A percentile compares a stretch with the other conserved stretches of the same genome.
Evolutionary conservation across 2,113 vertebrate genomes (phyloP).

Genomic region (Microtus pennsylvanicus): DNA sequence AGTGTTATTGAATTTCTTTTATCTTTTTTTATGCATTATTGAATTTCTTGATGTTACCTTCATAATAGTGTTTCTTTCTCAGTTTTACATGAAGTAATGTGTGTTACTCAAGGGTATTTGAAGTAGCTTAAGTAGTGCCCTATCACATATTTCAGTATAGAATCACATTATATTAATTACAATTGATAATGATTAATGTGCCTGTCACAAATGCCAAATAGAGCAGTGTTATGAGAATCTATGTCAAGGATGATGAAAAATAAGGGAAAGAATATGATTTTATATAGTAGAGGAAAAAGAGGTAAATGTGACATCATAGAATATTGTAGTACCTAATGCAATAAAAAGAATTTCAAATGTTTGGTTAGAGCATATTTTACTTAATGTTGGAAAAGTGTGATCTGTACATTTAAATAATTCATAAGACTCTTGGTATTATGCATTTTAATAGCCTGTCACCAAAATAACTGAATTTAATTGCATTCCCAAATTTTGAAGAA

Average conservation of each 20-base stretch:
- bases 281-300: not conserved
- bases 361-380: not conserved
- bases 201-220: conserved; percentile 1
- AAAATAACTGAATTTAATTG: not conserved
- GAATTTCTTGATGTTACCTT: not conserved
- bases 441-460: not conserved
- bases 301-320: not conserved
- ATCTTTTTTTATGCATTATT: not conserved
- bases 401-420: not conserved
- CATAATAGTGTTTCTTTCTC: conserved; percentile 37
- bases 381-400: not conserved
- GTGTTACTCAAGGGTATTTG: not conserved
- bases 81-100: conserved; percentile 61
- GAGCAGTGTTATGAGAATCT: not conserved
- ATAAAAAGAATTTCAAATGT: fast-evolving
- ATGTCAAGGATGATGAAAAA: not conserved
- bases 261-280: not conserved
- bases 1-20: not conserved
- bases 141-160: conserved; percentile 54
- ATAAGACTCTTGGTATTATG: not conserved
- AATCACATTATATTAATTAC: conserved; percentile 55
- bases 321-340: not conserved
- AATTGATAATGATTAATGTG: conserved; percentile 69
- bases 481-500: not conserved
- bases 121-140: conserved; percentile 56